Conservation (phyloP, 2,888 invertebrate genomes). For the Branchipolynoe longqiensis region DNA sequence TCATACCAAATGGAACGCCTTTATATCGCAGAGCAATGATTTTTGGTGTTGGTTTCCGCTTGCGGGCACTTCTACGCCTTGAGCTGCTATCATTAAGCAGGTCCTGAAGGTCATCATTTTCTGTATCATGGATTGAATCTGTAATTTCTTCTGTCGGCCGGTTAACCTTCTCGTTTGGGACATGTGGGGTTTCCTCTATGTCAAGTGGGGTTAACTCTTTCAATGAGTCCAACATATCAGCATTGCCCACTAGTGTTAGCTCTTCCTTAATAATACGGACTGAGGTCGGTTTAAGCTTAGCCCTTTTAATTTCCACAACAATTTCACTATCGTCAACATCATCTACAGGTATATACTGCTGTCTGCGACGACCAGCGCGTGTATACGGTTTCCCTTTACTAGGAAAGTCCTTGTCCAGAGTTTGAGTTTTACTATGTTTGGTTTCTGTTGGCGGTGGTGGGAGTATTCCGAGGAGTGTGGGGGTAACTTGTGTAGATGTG, state of each 20-base stretch:
- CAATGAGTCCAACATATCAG: not conserved
- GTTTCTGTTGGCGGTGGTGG: not conserved
- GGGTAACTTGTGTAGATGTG: constrained; percentile 57
- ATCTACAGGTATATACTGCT: not conserved
- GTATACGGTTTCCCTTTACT: not conserved
- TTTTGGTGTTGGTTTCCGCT: constrained; percentile 55
- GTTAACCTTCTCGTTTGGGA: not conserved
- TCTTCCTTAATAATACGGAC: constrained; percentile 25
- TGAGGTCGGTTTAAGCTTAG: not conserved
- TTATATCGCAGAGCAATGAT: not conserved
- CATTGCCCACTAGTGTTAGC: not conserved
- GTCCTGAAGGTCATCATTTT: constrained; percentile 3
- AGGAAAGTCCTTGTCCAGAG: constrained; percentile 49
- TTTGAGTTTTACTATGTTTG: constrained; percentile 53
- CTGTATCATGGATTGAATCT: not conserved
- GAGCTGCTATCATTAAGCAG: constrained; percentile 9
- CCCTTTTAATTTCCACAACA: constrained; percentile 21
- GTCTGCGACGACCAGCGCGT: not conserved
- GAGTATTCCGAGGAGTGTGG: constrained; percentile 54
- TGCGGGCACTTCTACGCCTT: constrained; percentile 46
- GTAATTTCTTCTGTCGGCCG: not conserved
- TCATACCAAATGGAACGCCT: not conserved
- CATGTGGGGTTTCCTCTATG: not conserved
- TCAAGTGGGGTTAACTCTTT: not conserved
- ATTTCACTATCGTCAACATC: constrained; percentile 18